These are phyloP conservation scores for Phalacrocorax carbo DNA, from an alignment of 2,113 vertebrate species.

Conservation along the genomic window DNA sequence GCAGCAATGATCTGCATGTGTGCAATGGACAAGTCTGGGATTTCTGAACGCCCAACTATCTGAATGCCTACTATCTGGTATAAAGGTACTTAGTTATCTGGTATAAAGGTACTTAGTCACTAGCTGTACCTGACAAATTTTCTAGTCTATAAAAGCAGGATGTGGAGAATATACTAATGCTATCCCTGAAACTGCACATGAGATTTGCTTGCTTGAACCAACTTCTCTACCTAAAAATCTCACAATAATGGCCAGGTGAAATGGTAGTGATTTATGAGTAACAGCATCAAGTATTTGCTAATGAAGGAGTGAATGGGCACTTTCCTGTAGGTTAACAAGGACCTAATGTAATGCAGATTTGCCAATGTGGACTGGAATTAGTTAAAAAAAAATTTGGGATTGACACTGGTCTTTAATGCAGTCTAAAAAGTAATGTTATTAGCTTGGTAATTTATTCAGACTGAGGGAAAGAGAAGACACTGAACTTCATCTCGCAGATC, in stretches of 20 bases:
- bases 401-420: slow-evolving; percentile 2
- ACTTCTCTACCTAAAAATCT: not conserved
- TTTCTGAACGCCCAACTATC: not conserved
- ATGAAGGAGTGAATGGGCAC: not conserved
- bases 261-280: not conserved
- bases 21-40: not conserved
- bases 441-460: slow-evolving; percentile 42
- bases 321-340: not conserved
- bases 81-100: not conserved
- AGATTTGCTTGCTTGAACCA: not conserved
- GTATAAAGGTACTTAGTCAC: not conserved
- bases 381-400: not conserved
- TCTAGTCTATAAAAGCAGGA: not conserved
- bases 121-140: not conserved
- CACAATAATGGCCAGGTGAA: not conserved
- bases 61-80: not conserved
- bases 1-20: not conserved
- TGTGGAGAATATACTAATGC: not conserved
- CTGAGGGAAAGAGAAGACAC: slow-evolving; percentile 5
- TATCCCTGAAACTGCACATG: not conserved
- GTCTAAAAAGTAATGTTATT: not conserved
- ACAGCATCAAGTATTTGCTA: not conserved
- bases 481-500: slow-evolving; percentile 39
- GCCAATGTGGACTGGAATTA: not conserved
- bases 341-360: not conserved